Percentiles rank a stretch among this genome's conserved stretches.
phyloP scores from a whole-genome alignment of 2,113 vertebrate species.

The Eulemur rufifrons region DNA sequence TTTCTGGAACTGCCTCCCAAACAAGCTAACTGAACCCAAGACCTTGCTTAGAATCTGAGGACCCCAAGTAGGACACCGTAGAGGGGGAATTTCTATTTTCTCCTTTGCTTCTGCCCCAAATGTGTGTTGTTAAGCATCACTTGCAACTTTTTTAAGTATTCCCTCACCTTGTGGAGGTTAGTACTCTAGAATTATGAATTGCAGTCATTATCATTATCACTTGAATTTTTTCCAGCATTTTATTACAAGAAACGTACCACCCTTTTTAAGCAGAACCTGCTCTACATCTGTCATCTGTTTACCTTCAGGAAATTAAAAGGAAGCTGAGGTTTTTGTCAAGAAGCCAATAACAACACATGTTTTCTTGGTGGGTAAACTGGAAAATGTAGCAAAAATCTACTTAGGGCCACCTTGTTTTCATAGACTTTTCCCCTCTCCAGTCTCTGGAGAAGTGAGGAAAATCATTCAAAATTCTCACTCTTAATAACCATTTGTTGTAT shows the following conservation, averaged over 20 bases:
- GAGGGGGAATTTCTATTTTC: background rate
- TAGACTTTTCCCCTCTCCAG: background rate
- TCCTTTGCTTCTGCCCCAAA: background rate
- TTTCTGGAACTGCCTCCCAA: background rate
- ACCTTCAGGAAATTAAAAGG: constrained; percentile 28
- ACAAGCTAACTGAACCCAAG: background rate
- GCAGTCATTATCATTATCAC: background rate
- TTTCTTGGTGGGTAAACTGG: background rate
- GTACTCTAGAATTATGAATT: background rate
- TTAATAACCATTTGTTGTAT: background rate
- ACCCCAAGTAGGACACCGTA: background rate
- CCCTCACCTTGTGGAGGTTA: background rate
- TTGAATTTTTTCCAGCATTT: background rate
- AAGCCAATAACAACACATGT: background rate
- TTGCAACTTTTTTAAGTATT: background rate
- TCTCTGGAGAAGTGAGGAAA: background rate
- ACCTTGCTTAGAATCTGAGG: background rate
- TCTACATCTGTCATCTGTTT: background rate
- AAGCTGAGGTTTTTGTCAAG: constrained; percentile 1
- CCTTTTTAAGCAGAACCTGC: background rate
- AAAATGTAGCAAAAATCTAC: background rate
- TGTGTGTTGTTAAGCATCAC: background rate
- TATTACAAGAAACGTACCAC: background rate
- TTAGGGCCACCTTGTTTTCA: background rate
- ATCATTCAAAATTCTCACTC: background rate